Percentiles rank a stretch among this genome's conserved stretches.
Conservation (phyloP, 2,113 vertebrate genomes). For the Riparia riparia region DNA sequence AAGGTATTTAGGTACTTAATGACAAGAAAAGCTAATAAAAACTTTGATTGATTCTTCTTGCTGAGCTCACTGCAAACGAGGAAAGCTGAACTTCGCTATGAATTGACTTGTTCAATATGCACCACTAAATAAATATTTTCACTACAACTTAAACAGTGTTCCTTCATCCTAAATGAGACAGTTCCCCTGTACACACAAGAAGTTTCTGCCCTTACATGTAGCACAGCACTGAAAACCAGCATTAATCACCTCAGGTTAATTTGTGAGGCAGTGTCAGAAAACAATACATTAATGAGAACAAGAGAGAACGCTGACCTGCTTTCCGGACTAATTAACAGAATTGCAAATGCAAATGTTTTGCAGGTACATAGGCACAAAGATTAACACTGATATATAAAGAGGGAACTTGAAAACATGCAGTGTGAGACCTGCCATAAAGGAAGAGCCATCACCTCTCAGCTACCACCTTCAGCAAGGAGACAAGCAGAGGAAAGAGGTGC, state of each 20-base stretch:
- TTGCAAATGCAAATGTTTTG: neutral
- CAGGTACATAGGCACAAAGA: neutral
- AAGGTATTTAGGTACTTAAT: neutral
- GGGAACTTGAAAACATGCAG: neutral
- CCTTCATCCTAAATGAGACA: constrained; percentile 12
- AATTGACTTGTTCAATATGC: neutral
- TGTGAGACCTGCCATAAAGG: neutral
- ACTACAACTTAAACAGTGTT: neutral
- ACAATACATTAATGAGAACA: neutral
- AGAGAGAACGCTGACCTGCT: constrained; percentile 11
- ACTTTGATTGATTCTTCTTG: neutral
- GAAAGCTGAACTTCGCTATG: neutral
- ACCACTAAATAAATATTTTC: neutral
- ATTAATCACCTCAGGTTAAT: constrained; percentile 42
- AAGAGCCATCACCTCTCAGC: neutral
- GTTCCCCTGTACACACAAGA: constrained; percentile 1
- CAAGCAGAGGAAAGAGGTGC: neutral
- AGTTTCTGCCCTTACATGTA: neutral
- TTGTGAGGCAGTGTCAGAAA: constrained; percentile 38
- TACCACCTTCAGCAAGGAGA: neutral
- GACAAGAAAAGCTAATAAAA: neutral
- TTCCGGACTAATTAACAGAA: constrained; percentile 20
- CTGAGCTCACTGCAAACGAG: neutral
- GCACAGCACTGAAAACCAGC: constrained; percentile 17
- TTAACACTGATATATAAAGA: neutral